These are phyloP conservation scores for Rotaria magnacalcarata DNA, from an alignment of 2,888 invertebrate genomes.

Conservation along the genomic window DNA sequence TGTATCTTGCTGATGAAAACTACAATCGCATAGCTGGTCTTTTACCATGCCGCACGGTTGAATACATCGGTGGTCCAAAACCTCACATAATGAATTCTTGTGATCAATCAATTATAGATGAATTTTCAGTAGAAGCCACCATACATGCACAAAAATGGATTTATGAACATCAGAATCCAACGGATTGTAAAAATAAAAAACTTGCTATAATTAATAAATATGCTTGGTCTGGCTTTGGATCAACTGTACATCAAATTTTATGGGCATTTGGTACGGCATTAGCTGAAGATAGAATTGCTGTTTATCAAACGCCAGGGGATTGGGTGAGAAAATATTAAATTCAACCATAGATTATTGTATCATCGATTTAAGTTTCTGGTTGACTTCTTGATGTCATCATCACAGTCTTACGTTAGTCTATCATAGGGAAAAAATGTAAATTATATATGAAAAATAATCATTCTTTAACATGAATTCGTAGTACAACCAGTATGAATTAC, in stretches of 20 bases:
- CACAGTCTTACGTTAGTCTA: too few species aligned
- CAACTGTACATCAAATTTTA: not conserved
- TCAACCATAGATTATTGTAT: too few species aligned
- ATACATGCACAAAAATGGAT: not conserved
- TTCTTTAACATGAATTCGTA: too few species aligned
- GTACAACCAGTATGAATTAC: too few species aligned
- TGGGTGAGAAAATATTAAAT: not conserved
- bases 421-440: too few species aligned
- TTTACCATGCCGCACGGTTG: not conserved
- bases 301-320: not conserved
- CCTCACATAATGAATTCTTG: not conserved
- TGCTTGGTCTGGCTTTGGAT: slow-evolving; percentile 12
- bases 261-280: not conserved
- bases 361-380: too few species aligned
- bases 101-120: not conserved
- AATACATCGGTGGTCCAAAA: not conserved
- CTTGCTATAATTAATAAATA: not conserved
- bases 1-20: not conserved
- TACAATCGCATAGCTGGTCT: not conserved
- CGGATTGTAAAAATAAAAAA: not conserved
- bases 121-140: not conserved
- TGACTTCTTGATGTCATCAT: too few species aligned
- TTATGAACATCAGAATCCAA: not conserved
- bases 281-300: not conserved
- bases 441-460: too few species aligned